Conservation (phyloP, 2,113 vertebrate species). For the Pholis gunnellus region DNA sequence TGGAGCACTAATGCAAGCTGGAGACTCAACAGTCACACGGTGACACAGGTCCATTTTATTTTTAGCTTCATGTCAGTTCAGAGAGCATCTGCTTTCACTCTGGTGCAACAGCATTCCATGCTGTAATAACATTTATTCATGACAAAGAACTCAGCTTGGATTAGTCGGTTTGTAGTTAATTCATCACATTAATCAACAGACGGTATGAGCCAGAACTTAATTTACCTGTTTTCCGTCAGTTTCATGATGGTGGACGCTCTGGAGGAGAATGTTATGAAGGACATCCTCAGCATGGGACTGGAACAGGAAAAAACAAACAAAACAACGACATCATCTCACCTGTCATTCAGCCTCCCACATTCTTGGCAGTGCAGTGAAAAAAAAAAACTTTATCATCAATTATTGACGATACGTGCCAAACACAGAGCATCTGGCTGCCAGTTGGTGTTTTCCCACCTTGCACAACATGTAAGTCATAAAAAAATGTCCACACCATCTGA, state of each 20-base stretch:
- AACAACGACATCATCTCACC: background rate
- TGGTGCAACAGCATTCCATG: background rate
- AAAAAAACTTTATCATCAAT: background rate
- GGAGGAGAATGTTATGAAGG: constrained; percentile 92
- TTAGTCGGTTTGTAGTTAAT: background rate
- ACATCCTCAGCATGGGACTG: constrained; percentile 92
- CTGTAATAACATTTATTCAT: constrained; percentile 10
- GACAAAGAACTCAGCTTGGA: background rate
- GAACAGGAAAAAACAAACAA: constrained; percentile 24
- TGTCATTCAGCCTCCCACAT: background rate
- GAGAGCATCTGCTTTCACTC: constrained; percentile 50
- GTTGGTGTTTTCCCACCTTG: background rate
- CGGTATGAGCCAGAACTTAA: background rate
- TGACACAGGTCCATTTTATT: background rate
- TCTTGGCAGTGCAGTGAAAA: background rate
- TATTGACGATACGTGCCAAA: background rate
- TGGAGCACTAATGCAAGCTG: background rate
- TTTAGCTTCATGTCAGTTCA: background rate
- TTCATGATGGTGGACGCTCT: constrained; percentile 87
- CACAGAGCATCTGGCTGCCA: background rate
- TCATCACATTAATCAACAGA: background rate
- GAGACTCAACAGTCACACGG: background rate
- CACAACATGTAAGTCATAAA: background rate
- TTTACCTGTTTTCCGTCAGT: constrained; percentile 90
- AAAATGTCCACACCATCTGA: constrained; percentile 23